A percentile compares a stretch with the other conserved stretches of the same genome.
phyloP scores from a whole-genome alignment of 2,797 vertebrate genomes.

The Onychomys arenicola region DNA sequence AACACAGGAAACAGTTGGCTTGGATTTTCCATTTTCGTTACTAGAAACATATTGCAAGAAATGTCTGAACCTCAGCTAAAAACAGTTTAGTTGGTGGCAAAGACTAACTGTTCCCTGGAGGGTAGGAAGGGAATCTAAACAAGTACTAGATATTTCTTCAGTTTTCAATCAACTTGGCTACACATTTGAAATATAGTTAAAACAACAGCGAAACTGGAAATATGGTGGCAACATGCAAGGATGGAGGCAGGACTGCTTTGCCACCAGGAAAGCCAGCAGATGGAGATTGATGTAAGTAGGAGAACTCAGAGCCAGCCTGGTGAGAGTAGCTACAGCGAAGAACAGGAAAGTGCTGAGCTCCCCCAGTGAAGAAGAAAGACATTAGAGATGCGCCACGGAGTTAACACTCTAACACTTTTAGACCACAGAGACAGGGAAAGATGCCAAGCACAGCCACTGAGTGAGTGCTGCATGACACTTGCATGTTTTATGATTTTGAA shows the following conservation, averaged over 20 bases:
- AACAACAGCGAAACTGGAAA: conserved; percentile 57
- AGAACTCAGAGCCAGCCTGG: conserved; percentile 34
- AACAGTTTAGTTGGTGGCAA: conserved; percentile 57
- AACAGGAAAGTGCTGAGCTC: not conserved
- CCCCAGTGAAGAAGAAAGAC: not conserved
- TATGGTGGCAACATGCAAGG: conserved; percentile 34
- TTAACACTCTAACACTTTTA: not conserved
- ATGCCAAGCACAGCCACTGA: not conserved
- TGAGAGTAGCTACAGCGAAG: not conserved
- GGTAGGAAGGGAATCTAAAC: conserved; percentile 40
- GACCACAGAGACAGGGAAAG: not conserved
- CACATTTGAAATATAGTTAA: conserved; percentile 72
- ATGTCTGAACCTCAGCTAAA: conserved; percentile 69
- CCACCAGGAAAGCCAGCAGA: conserved; percentile 65
- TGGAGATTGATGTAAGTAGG: conserved; percentile 52
- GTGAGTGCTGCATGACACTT: not conserved
- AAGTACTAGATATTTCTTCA: conserved; percentile 72
- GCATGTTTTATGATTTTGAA: not conserved
- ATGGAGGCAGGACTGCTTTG: conserved; percentile 50
- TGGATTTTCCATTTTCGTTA: conserved; percentile 75
- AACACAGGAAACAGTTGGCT: conserved; percentile 75
- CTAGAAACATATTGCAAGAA: conserved; percentile 77
- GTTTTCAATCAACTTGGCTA: conserved; percentile 77
- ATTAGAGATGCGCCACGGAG: not conserved
- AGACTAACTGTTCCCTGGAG: conserved; percentile 66